These are phyloP conservation scores for Lucinisca nassula DNA, from an alignment of 2,888 invertebrate species.

Conservation along the genomic window DNA sequence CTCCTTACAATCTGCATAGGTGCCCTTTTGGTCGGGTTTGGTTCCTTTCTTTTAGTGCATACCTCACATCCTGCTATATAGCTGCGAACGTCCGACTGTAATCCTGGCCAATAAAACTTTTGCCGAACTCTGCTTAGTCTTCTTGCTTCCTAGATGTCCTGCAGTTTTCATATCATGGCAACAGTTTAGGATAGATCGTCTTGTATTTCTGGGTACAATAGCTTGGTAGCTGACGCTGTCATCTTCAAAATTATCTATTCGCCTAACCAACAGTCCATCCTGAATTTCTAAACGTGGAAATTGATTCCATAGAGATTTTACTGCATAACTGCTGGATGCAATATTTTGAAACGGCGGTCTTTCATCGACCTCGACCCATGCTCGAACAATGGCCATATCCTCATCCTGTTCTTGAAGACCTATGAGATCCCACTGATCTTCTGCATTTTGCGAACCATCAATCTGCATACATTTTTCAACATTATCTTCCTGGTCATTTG, in stretches of 20 bases:
- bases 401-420: too few relatives aligned
- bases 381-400: slow-evolving; percentile 5
- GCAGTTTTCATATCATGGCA: too few relatives aligned
- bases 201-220: too few relatives aligned
- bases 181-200: too few relatives aligned
- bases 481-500: not conserved
- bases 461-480: not conserved
- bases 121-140: too few relatives aligned
- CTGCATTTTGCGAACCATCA: not conserved
- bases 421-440: not conserved
- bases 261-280: too few relatives aligned
- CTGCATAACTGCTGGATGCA: not conserved
- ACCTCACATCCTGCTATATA: slow-evolving; percentile 38
- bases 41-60: slow-evolving; percentile 1
- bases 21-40: not conserved
- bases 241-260: too few relatives aligned
- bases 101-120: too few relatives aligned
- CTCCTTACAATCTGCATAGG: not conserved
- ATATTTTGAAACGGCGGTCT: too few relatives aligned
- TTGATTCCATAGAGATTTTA: slow-evolving; percentile 6
- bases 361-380: not conserved
- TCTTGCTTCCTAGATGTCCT: too few relatives aligned
- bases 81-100: too few relatives aligned
- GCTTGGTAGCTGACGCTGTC: too few relatives aligned
- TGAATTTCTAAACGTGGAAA: slow-evolving; percentile 28